Base-by-base conservation (phyloP, 2,888 invertebrate genomes). In the Eledone cirrhosa region DNA sequence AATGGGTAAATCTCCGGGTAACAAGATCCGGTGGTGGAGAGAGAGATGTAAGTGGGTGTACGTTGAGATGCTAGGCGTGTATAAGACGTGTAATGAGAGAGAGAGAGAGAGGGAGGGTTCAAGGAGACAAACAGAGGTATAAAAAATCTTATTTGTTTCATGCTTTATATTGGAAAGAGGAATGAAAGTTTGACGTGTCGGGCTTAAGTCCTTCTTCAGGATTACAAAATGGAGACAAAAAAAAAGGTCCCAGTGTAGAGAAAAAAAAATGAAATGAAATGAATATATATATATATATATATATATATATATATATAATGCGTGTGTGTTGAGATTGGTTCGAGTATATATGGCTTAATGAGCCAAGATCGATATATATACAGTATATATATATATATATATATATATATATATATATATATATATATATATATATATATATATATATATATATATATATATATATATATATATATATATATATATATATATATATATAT, bases 401-500 rank as follows among this genome's bases (percentile, higher is more conserved):
- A 53, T 53, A 4, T 53, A 53, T 53, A 53, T 53, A 53, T 53
- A 53, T 53, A 4, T 29, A 29, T 3, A 41, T 33, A 33, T n/a
- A 4, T 75, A 33, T 63, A 3, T 77, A 33, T 77, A 29, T 31
- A 53, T 59, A 24, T 77, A 53, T 63, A 16, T 27, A 59, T 63
- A 29, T 31, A 33, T 59, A 16, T 29, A 53, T 77, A 5, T 77
- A n/a, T 77, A 16, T 77, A n/a, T 77, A 16, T 77, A n/a, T 77
- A 22, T 77, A 22, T 77, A 63, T 77, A 33, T 77, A 63, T 77
- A 33, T 77, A 33, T 63, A 33, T 77, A 63, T 77, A 33, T 77
- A 33, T 77, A 33, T 77, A 1, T 77, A 33, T 77, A 33, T 63
- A 33, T 77, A n/a, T 63, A 4, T 77, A 33, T 77, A n/a, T 77